A percentile compares a stretch with the other conserved stretches of the same genome.
These are phyloP conservation scores for Lottia gigantea DNA, from an alignment of 2,888 invertebrate species.

Conservation along the genomic window DNA sequence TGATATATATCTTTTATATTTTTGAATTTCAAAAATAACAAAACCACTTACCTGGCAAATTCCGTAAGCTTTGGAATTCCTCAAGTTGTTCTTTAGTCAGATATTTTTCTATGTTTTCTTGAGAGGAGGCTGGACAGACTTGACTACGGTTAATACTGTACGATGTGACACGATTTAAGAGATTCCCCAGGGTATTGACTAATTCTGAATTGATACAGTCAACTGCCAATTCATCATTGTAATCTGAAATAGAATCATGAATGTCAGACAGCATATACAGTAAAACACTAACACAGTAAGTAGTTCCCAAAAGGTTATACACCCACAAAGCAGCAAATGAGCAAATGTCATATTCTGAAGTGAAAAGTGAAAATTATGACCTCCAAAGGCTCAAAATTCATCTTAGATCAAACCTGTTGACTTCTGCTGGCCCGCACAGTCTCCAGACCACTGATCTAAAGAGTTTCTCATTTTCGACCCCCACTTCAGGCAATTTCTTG, in stretches of 20 bases:
- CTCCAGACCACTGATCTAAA: no score
- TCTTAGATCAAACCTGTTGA: no score
- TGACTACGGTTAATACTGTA: conserved; percentile 70
- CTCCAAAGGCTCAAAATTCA: no score
- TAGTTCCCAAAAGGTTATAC: no score
- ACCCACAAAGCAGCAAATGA: no score
- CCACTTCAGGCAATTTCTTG: no score
- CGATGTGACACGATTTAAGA: conserved; percentile 84
- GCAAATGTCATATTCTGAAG: no score
- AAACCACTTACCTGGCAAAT: conserved; percentile 72
- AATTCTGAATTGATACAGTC: conserved; percentile 87
- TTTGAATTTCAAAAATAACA: not conserved
- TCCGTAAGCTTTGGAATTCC: conserved; percentile 71
- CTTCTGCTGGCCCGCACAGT: no score
- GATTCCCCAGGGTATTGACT: conserved; percentile 91
- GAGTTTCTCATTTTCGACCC: no score
- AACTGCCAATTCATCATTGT: conserved; percentile 80
- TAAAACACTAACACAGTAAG: no score
- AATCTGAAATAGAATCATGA: conserved; percentile 71
- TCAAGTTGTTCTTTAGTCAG: conserved; percentile 68
- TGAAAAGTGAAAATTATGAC: no score
- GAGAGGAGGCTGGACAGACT: conserved; percentile 71
- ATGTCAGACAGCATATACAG: no score
- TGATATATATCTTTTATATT: not conserved
- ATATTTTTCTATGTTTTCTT: conserved; percentile 39